Conservation (phyloP, 2,888 invertebrate species). For the Eretmocerus hayati region DNA sequence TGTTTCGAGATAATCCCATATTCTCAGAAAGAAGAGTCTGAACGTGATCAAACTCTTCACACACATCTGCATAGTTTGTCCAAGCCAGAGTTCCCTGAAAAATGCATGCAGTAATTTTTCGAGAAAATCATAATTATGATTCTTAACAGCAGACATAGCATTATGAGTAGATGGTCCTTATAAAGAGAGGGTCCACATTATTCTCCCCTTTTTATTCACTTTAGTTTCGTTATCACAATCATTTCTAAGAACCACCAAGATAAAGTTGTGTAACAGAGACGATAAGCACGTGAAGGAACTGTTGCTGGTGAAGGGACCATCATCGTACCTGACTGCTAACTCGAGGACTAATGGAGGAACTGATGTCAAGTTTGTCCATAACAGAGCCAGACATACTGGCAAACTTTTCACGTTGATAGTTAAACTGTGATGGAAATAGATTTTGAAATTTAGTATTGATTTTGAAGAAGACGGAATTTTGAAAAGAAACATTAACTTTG, state of each 20-base stretch:
- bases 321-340: slow-evolving; percentile 64
- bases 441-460: slow-evolving; percentile 5
- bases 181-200: not conserved
- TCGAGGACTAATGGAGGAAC: slow-evolving; percentile 67
- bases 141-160: not conserved
- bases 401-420: slow-evolving; percentile 73
- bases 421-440: slow-evolving; percentile 50
- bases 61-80: slow-evolving; percentile 4
- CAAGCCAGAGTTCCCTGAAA: slow-evolving; percentile 12
- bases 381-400: slow-evolving; percentile 76
- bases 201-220: slow-evolving; percentile 9
- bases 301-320: slow-evolving; percentile 14
- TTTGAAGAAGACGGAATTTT: not conserved
- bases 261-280: slow-evolving; percentile 10
- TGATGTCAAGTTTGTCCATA: slow-evolving; percentile 73
- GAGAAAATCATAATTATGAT: slow-evolving; percentile 5
- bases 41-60: not conserved
- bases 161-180: not conserved
- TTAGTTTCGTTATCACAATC: slow-evolving; percentile 12
- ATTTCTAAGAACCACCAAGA: slow-evolving; percentile 10
- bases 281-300: slow-evolving; percentile 13
- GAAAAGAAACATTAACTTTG: too few relatives aligned
- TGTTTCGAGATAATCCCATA: too few relatives aligned
- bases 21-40: slow-evolving; percentile 7
- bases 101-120: slow-evolving; percentile 15